Evolutionary conservation across 2,888 invertebrate genomes (phyloP).

Genomic region (Eudasyphora cyanicolor): DNA sequence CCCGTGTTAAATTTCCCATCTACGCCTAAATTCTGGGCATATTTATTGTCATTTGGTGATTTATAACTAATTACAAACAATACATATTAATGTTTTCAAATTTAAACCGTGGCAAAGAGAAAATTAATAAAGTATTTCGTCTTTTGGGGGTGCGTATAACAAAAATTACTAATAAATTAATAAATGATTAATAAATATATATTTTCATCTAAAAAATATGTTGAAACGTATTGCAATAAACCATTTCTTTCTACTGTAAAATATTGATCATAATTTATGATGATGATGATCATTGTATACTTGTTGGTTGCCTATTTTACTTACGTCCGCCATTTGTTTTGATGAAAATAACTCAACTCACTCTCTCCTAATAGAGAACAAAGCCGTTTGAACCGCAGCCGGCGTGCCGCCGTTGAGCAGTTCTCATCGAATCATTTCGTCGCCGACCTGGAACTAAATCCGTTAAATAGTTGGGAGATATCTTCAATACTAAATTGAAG

Average conservation of each 20-base stretch:
- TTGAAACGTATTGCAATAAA: neutral
- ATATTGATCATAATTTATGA: constrained; percentile 33
- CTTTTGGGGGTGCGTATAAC: constrained; percentile 78
- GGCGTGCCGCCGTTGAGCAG: too few relatives aligned
- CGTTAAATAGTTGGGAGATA: too few relatives aligned
- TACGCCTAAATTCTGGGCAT: constrained; percentile 39
- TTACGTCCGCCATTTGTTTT: constrained; percentile 64
- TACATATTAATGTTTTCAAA: constrained; percentile 77
- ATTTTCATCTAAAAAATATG: neutral
- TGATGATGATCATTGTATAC: constrained; percentile 52
- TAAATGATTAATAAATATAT: neutral
- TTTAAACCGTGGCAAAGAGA: constrained; percentile 78
- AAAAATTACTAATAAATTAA: neutral
- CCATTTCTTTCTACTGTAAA: constrained; percentile 1
- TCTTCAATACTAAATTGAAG: too few relatives aligned
- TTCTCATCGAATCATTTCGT: too few relatives aligned
- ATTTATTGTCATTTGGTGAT: constrained; percentile 46
- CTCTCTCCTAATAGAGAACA: too few relatives aligned
- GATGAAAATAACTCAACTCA: constrained; percentile 64
- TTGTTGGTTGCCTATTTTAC: constrained; percentile 65
- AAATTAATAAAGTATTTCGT: constrained; percentile 78
- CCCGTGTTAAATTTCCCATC: constrained; percentile 55
- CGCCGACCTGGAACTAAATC: too few relatives aligned
- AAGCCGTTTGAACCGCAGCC: too few relatives aligned
- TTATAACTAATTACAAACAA: constrained; percentile 53